Conservation (phyloP, 2,113 vertebrate genomes). For the Gadus macrocephalus region DNA sequence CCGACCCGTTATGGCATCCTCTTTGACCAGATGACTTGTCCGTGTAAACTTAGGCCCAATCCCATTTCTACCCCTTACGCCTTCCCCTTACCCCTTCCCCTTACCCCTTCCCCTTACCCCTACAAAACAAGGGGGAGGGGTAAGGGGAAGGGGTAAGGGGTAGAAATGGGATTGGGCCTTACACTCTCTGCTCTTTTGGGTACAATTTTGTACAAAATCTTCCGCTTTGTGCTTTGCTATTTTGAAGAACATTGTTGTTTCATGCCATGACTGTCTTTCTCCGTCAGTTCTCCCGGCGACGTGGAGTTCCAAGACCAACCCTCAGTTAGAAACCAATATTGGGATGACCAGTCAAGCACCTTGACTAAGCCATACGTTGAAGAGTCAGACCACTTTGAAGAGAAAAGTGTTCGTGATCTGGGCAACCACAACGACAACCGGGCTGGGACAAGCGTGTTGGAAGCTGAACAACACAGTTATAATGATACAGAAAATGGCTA, state of each 20-base stretch:
- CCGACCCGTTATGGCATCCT: too few relatives aligned
- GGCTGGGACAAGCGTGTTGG: conserved; percentile 2
- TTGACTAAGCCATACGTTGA: conserved; percentile 18
- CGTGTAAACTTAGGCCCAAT: too few relatives aligned
- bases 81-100: too few relatives aligned
- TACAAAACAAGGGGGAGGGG: too few relatives aligned
- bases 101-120: too few relatives aligned
- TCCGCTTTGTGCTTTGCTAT: too few relatives aligned
- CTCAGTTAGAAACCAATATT: conserved; percentile 26
- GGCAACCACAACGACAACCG: not conserved
- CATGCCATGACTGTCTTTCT: not conserved
- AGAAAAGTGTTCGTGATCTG: conserved; percentile 17
- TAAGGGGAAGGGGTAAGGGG: too few relatives aligned
- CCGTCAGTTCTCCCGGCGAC: conserved; percentile 37
- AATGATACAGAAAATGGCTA: conserved; percentile 19
- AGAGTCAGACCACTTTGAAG: conserved; percentile 11
- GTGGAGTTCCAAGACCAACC: conserved; percentile 50
- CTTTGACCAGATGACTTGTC: too few relatives aligned
- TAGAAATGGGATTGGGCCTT: too few relatives aligned
- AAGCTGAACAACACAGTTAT: conserved; percentile 38
- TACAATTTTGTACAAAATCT: too few relatives aligned
- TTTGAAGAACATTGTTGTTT: conserved; percentile 2
- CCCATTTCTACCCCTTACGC: too few relatives aligned
- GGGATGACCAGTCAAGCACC: conserved; percentile 37
- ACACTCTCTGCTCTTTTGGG: too few relatives aligned